These are phyloP conservation scores for Pseudocheirus occidentalis DNA, from an alignment of 2,797 vertebrate genomes.

Conservation along the genomic window DNA sequence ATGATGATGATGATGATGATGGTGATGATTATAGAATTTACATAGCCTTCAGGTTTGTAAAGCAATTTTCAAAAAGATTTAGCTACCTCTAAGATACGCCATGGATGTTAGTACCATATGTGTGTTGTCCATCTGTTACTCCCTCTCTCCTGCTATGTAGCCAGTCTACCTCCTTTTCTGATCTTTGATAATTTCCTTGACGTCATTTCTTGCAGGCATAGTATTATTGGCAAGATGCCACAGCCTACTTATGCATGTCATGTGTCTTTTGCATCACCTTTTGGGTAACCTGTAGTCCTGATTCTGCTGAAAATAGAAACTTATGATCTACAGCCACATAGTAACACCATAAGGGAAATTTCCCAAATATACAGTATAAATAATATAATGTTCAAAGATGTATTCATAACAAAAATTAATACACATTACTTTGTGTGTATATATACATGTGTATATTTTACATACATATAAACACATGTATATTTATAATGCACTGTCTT, in stretches of 20 bases:
- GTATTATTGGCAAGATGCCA: not conserved
- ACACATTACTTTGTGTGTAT: not conserved
- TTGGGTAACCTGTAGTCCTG: not conserved
- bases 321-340: not conserved
- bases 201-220: not conserved
- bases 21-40: not conserved
- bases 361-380: not conserved
- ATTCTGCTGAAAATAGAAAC: not conserved
- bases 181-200: not conserved
- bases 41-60: not conserved
- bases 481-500: not conserved
- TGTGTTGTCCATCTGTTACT: no score
- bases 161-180: not conserved
- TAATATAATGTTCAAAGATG: not conserved
- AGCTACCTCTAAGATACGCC: not conserved
- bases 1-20: not conserved
- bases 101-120: no score
- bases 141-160: not conserved
- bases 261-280: not conserved
- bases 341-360: not conserved
- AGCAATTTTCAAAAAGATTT: not conserved
- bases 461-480: not conserved
- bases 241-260: not conserved
- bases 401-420: not conserved
- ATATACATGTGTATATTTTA: not conserved